Base-by-base conservation (phyloP, 1,140 invertebrate species). In the Elysia chlorotica region DNA sequence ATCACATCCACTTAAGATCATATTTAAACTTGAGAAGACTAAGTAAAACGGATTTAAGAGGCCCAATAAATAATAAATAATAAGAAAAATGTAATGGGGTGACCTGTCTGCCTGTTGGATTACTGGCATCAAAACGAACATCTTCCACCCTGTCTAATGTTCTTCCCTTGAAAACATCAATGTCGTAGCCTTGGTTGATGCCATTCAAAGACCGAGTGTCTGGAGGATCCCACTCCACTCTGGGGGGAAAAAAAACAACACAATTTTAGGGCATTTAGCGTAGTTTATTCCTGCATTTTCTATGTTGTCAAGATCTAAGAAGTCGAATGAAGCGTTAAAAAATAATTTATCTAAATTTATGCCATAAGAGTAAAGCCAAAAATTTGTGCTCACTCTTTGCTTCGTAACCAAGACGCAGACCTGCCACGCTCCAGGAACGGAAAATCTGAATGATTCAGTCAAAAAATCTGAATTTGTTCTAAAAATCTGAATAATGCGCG, bases 151-250 rank as follows among this genome's bases (percentile, higher is more conserved):
- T 72, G n/a, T 77, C 67, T 59, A 65, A 23, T 6, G 41, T 57
- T 0, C 35, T 67, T 61, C 30, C n/a, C n/a, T n/a, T n/a, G n/a
- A n/a, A n/a, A n/a, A 78, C 67, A 19, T 77, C 65, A 28, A 89
- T 91, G 88, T 97, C 99, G 81, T 99, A 99, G 6, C 97, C 98
- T 87, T 98, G 96, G 90, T 99, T 99, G 23, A 99, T 96, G 35
- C 98, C 98, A 86, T 99, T 99, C 54, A 99, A 98, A 87, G 97
- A 95, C 81, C 98, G 96, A 0, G 96, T 96, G 89, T 97, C 94
- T 2, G 97, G 88, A 30, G 88, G 88, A 35, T 91, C 93, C 90
- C 89, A 90, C 2, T 70, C 76, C 14, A 89, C 76, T 23, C 70
- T 71, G 14, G 96, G 36, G 63, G 19, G 17, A 25, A 48, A n/a